Conservation (phyloP, 2,113 vertebrate species). For the Lagopus muta region DNA sequence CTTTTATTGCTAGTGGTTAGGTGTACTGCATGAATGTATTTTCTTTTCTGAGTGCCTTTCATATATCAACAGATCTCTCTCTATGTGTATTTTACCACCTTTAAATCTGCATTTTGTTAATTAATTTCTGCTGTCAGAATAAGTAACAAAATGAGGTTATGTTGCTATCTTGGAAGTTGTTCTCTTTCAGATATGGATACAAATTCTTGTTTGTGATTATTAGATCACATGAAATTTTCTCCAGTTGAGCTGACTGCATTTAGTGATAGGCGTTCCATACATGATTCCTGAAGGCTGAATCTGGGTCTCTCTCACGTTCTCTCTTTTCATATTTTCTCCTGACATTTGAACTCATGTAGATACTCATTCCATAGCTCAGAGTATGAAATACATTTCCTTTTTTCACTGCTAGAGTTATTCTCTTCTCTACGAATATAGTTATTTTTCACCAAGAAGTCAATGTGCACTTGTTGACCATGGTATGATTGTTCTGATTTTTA, state of each 20-base stretch:
- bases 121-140: background rate
- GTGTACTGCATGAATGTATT: slow-evolving; percentile 11
- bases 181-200: background rate
- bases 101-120: slow-evolving; percentile 33
- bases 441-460: background rate
- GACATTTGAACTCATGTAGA: background rate
- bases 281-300: background rate
- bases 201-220: background rate
- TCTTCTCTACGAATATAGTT: background rate
- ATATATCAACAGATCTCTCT: background rate
- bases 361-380: background rate
- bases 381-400: background rate
- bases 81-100: background rate
- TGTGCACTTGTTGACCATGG: background rate
- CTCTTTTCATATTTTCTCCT: background rate
- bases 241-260: background rate
- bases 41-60: slow-evolving; percentile 19
- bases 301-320: background rate
- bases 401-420: background rate
- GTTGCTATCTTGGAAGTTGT: background rate
- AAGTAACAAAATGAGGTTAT: background rate
- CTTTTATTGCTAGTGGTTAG: slow-evolving; percentile 18
- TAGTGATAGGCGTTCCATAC: background rate
- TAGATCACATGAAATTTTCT: background rate
- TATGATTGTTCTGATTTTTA: background rate